These are phyloP conservation scores for Hylaea fasciaria DNA, from an alignment of 2,888 invertebrate species.

Conservation along the genomic window DNA sequence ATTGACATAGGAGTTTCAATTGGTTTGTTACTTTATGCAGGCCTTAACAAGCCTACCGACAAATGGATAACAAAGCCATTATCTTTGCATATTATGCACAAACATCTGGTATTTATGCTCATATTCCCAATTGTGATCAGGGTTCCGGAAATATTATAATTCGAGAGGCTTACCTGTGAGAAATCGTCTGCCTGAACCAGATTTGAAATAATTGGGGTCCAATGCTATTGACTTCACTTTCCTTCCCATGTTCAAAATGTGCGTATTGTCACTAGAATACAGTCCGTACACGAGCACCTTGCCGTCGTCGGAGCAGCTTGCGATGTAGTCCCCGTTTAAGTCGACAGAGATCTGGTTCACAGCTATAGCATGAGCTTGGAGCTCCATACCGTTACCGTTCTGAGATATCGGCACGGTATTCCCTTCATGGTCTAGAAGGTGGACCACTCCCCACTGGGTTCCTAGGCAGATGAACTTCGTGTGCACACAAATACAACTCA, in stretches of 20 bases:
- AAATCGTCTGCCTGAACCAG: slow-evolving; percentile 91
- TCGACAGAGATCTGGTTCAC: slow-evolving; percentile 98
- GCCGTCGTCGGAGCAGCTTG: slow-evolving; percentile 96
- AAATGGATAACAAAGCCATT: no score
- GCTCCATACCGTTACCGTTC: slow-evolving; percentile 87
- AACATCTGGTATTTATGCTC: no score
- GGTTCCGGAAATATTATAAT: no score
- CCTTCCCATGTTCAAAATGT: slow-evolving; percentile 90
- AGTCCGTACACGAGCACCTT: slow-evolving; percentile 94
- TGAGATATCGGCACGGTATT: slow-evolving; percentile 87
- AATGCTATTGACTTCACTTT: slow-evolving; percentile 94
- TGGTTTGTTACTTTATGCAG: no score
- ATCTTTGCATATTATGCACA: no score
- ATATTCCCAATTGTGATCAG: no score
- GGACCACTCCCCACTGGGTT: slow-evolving; percentile 95
- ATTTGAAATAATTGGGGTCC: slow-evolving; percentile 92
- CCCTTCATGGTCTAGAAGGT: slow-evolving; percentile 96
- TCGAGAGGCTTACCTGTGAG: slow-evolving; percentile 85
- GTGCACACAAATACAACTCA: slow-evolving; percentile 96
- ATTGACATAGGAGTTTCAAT: no score
- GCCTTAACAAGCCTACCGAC: no score
- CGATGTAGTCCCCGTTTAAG: slow-evolving; percentile 95
- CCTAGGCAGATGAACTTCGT: slow-evolving; percentile 97
- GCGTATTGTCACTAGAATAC: slow-evolving; percentile 92
- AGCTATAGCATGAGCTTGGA: slow-evolving; percentile 93